These are phyloP conservation scores for Bombus fervidus DNA, from an alignment of 1,140 invertebrate genomes.

Conservation along the genomic window DNA sequence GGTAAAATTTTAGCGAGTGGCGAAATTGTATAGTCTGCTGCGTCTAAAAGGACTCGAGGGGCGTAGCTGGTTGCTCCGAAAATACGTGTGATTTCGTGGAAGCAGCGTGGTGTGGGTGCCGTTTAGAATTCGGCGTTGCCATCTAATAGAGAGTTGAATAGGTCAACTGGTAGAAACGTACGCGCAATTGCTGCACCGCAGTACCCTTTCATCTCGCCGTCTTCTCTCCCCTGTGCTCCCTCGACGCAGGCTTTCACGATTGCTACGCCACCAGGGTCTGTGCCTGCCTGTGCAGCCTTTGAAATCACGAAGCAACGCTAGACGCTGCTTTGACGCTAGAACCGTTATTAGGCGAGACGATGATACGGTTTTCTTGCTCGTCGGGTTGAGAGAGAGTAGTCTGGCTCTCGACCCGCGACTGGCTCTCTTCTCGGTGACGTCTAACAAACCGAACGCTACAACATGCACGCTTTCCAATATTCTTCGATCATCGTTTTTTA, in stretches of 20 bases:
- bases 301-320: constrained; percentile 52
- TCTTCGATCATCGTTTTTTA: neutral
- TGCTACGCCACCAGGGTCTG: constrained; percentile 11
- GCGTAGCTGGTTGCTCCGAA: neutral
- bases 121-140: constrained; percentile 50
- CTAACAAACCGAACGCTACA: constrained; percentile 42
- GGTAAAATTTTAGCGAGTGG: neutral
- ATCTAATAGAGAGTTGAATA: constrained; percentile 60
- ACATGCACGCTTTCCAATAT: neutral
- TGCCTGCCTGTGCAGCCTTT: constrained; percentile 34
- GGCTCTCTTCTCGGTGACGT: constrained; percentile 21
- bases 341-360: constrained; percentile 65
- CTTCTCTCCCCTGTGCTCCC: constrained; percentile 8
- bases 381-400: constrained; percentile 40
- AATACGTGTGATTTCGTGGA: neutral
- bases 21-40: neutral
- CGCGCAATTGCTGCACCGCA: constrained; percentile 56
- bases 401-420: constrained; percentile 20
- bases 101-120: neutral
- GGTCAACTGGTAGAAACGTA: constrained; percentile 61
- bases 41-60: neutral
- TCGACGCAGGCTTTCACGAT: constrained; percentile 51
- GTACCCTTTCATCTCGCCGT: constrained; percentile 64
- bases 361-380: constrained; percentile 56
- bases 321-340: constrained; percentile 46